phyloP scores from a whole-genome alignment of 2,797 vertebrate species.

The Acanthurus tractus region DNA sequence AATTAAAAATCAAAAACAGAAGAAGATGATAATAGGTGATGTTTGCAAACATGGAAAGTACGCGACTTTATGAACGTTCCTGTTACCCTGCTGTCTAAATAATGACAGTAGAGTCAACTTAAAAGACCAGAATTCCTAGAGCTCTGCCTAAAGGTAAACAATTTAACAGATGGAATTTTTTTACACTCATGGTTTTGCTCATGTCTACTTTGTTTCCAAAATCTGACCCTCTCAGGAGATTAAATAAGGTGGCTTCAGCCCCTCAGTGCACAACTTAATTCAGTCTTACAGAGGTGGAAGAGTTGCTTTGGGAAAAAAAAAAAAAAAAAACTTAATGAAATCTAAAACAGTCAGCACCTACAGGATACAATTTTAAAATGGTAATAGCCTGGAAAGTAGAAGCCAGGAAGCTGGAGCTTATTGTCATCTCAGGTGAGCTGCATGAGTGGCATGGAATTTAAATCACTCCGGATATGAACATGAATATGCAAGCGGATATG shows the following conservation, averaged over 20 bases:
- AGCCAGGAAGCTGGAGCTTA: conserved; percentile 30
- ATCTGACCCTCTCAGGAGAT: conserved; percentile 9
- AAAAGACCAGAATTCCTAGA: neutral
- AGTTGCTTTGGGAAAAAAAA: conserved; percentile 26
- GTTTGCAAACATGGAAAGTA: neutral
- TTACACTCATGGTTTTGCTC: neutral
- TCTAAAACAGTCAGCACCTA: conserved; percentile 13
- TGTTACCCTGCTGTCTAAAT: neutral
- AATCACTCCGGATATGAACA: conserved; percentile 39
- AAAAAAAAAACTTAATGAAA: neutral
- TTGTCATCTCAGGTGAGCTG: conserved; percentile 45
- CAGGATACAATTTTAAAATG: conserved; percentile 22
- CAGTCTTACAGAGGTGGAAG: conserved; percentile 17
- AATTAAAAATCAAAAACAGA: conserved; percentile 30
- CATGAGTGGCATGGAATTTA: conserved; percentile 32
- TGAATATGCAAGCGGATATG: conserved; percentile 59
- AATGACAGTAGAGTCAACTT: neutral
- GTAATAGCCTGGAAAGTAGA: conserved; percentile 20
- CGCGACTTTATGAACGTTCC: neutral
- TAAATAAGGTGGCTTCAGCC: conserved; percentile 8
- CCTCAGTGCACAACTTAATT: conserved; percentile 32
- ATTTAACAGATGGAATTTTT: neutral
- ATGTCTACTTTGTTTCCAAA: conserved; percentile 8
- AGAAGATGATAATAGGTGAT: neutral
- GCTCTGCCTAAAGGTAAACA: neutral